Percentiles rank a stretch among this genome's conserved stretches.
Conservation (phyloP, 64 coral and sea anemone species). For the Astreopora myriophthalma region DNA sequence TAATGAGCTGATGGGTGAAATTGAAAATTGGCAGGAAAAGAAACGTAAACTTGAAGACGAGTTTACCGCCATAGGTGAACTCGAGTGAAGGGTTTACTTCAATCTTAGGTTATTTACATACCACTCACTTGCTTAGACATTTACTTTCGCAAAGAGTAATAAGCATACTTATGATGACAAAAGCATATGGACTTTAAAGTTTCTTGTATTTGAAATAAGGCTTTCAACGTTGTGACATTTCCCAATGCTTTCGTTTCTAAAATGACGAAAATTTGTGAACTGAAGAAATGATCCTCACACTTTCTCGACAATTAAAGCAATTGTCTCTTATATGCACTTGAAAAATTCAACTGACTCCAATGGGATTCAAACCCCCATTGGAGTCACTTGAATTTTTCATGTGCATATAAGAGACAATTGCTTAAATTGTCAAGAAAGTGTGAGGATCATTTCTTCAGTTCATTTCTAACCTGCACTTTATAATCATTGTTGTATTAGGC, state of each 20-base stretch:
- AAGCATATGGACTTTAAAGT: not conserved
- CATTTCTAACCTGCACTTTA: no score
- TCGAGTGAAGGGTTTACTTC: not conserved
- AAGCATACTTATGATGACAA: not conserved
- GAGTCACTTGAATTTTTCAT: no score
- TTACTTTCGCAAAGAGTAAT: not conserved
- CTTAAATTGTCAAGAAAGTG: no score
- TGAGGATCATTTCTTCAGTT: no score
- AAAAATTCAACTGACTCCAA: no score
- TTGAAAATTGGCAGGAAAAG: constrained; percentile 18
- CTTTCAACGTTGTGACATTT: not conserved
- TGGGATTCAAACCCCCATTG: no score
- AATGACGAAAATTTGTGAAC: no score
- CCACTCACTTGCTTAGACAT: not conserved
- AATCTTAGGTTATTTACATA: not conserved
- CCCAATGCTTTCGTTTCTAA: not conserved
- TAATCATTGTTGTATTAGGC: no score
- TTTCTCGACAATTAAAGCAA: no score
- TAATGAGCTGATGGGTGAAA: not conserved
- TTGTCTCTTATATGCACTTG: no score
- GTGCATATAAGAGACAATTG: no score
- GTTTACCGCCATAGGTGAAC: not conserved
- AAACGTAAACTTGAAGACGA: constrained; percentile 31
- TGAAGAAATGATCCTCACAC: no score
- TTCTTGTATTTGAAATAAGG: not conserved